Evolutionary conservation across 2,888 invertebrate species (phyloP).

Genomic region (Cenopis cana): DNA sequence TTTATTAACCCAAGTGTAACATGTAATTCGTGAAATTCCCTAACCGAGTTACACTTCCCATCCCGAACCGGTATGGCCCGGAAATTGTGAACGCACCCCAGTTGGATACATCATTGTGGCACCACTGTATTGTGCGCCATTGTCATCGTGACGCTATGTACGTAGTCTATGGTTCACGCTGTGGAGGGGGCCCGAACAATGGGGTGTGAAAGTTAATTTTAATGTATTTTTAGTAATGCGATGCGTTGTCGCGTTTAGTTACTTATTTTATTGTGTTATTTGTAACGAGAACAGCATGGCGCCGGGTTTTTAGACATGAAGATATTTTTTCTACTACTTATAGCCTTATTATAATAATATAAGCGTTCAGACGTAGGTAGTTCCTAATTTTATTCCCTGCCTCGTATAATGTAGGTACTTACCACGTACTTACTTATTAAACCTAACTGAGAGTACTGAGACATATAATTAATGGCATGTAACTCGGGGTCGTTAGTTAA

Average conservation of each 20-base stretch:
- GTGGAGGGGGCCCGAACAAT: conserved; percentile 46
- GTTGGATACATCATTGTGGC: conserved; percentile 51
- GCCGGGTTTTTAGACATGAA: conserved; percentile 11
- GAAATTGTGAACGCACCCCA: conserved; percentile 52
- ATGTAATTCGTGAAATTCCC: conserved; percentile 23
- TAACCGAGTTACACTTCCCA: conserved; percentile 41
- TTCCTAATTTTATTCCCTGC: no score
- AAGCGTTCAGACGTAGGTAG: no score
- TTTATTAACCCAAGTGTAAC: conserved; percentile 22
- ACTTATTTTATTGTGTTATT: conserved; percentile 35
- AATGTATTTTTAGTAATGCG: conserved; percentile 66
- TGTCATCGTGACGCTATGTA: conserved; percentile 68
- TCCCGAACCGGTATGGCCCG: conserved; percentile 46
- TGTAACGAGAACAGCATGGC: conserved; percentile 40
- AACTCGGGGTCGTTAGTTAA: no score
- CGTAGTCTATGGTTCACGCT: conserved; percentile 36
- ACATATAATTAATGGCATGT: no score
- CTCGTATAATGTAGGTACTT: no score
- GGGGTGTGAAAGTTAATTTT: conserved; percentile 62
- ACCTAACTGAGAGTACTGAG: no score
- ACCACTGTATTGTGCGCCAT: conserved; percentile 58
- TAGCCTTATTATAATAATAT: background rate
- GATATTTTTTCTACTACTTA: conserved; percentile 11
- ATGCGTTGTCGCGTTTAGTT: conserved; percentile 50
- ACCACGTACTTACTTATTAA: no score